Percentiles rank a stretch among this genome's conserved stretches.
Evolutionary conservation across 2,113 vertebrate genomes (phyloP).

Genomic region (Tamias sibiricus): DNA sequence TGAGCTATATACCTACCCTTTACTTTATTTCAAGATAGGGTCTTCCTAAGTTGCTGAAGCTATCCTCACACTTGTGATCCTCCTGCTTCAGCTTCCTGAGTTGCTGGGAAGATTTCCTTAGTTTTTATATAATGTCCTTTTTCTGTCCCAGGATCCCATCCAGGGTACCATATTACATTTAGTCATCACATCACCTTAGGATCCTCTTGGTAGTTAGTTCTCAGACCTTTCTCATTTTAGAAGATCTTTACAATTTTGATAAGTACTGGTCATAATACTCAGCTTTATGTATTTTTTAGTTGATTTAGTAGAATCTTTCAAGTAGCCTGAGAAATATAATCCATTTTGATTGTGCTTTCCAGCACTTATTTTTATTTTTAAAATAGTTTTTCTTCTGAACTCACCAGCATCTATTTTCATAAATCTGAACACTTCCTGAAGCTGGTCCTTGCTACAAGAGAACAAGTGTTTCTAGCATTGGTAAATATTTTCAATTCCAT

Average conservation of each 20-base stretch:
- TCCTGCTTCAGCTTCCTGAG: too few species aligned
- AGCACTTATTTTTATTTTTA: background rate
- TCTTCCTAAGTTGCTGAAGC: too few species aligned
- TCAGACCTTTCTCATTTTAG: conserved; percentile 46
- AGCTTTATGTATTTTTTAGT: conserved; percentile 30
- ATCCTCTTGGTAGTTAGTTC: conserved; percentile 16
- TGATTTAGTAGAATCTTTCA: conserved; percentile 35
- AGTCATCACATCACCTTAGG: background rate
- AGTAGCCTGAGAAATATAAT: conserved; percentile 42
- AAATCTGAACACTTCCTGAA: conserved; percentile 37
- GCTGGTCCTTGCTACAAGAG: background rate
- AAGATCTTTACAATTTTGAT: conserved; percentile 48
- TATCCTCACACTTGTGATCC: too few species aligned
- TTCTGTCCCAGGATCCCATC: background rate
- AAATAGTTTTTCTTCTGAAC: background rate
- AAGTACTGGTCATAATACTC: conserved; percentile 26
- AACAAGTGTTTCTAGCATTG: background rate
- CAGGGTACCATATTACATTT: background rate
- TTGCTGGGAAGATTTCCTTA: background rate
- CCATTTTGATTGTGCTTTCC: conserved; percentile 32
- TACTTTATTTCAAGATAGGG: too few species aligned
- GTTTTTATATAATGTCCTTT: background rate
- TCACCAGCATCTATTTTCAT: conserved; percentile 20
- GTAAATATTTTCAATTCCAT: conserved; percentile 14
- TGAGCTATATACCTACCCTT: too few species aligned